phyloP scores from a whole-genome alignment of 2,888 invertebrate genomes.

The Pristionchus entomophagus region DNA sequence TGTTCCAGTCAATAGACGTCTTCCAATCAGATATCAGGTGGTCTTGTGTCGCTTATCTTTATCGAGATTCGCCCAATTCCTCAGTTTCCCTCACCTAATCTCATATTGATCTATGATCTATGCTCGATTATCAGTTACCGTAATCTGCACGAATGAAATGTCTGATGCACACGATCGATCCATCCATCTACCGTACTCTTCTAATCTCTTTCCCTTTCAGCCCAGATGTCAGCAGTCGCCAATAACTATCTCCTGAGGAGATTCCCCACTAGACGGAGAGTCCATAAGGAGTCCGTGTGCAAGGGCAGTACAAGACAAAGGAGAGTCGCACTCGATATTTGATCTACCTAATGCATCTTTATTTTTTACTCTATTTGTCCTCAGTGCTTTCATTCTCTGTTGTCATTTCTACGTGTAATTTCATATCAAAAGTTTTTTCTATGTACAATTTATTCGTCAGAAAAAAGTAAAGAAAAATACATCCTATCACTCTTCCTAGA shows the following conservation, averaged over 20 bases:
- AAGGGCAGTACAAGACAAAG: constrained; percentile 7
- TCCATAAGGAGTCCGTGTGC: constrained; percentile 51
- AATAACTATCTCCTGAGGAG: constrained; percentile 71
- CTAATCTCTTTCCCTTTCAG: constrained; percentile 52
- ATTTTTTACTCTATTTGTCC: background rate
- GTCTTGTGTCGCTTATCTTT: constrained; percentile 14
- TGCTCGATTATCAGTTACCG: background rate
- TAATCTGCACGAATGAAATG: constrained; percentile 12
- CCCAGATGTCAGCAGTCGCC: constrained; percentile 72
- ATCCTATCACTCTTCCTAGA: background rate
- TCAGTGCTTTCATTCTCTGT: background rate
- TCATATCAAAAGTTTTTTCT: background rate
- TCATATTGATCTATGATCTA: background rate
- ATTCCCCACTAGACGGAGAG: constrained; percentile 66
- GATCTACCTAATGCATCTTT: background rate
- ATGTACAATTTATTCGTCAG: constrained; percentile 37
- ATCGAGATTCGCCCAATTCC: background rate
- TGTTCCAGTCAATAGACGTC: constrained; percentile 22
- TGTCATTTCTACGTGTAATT: background rate
- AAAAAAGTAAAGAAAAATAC: background rate
- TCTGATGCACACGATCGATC: background rate
- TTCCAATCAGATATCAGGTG: constrained; percentile 11
- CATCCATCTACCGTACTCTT: background rate
- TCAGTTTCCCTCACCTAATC: background rate
- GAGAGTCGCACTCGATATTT: constrained; percentile 17